phyloP scores from a whole-genome alignment of 2,113 vertebrate genomes.

The Muntiacus muntjak region DNA sequence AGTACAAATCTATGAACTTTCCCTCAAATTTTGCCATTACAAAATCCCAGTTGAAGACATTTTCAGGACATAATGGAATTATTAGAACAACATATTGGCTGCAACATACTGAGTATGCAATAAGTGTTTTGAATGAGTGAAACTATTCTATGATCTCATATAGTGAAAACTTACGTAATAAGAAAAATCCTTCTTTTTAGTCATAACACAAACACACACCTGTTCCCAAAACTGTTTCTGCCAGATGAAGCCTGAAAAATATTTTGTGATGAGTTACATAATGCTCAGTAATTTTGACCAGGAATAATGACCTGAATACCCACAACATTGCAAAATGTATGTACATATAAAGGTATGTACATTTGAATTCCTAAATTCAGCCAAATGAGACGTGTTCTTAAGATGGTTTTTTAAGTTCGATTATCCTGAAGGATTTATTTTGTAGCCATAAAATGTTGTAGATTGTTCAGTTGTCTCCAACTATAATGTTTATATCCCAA shows the following conservation, averaged over 20 bases:
- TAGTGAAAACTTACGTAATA: conserved; percentile 1
- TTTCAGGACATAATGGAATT: neutral
- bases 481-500: neutral
- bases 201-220: conserved; percentile 24
- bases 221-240: conserved; percentile 19
- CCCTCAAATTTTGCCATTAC: neutral
- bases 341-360: neutral
- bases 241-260: neutral
- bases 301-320: conserved; percentile 44
- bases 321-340: neutral
- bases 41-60: neutral
- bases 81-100: neutral
- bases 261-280: conserved; percentile 14
- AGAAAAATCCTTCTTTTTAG: neutral
- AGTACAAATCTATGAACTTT: neutral
- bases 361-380: conserved; percentile 35
- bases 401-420: neutral
- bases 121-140: neutral
- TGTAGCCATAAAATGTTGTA: conserved; percentile 4
- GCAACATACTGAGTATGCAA: neutral
- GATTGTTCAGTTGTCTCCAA: neutral
- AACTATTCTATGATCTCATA: neutral
- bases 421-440: conserved; percentile 9
- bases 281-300: conserved; percentile 15
- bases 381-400: conserved; percentile 24